phyloP scores from a whole-genome alignment of 2,888 invertebrate genomes.

The Glaucopsyche alexis region DNA sequence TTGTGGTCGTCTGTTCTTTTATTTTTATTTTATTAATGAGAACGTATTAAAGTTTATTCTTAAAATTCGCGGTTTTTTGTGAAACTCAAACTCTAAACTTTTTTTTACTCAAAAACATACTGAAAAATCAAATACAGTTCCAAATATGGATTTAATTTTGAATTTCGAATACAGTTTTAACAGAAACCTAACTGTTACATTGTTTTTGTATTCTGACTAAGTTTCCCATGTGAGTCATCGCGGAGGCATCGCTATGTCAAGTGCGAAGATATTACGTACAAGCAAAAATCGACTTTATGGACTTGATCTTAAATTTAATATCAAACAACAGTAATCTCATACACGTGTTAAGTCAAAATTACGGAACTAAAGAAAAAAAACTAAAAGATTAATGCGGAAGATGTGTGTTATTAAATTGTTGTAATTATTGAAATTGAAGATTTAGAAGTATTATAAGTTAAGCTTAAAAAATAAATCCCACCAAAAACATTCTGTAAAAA shows the following conservation, averaged over 20 bases:
- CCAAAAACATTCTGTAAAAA: too few relatives aligned
- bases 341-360: background rate
- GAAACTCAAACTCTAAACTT: too few relatives aligned
- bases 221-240: conserved; percentile 22
- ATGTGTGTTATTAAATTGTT: too few relatives aligned
- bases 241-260: conserved; percentile 9
- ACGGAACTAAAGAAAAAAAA: background rate
- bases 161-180: background rate
- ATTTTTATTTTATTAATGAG: background rate
- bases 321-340: background rate
- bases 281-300: background rate
- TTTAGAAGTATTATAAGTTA: too few relatives aligned
- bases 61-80: background rate
- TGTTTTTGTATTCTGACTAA: conserved; percentile 4
- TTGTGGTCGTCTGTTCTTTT: background rate
- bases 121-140: background rate
- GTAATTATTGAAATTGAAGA: too few relatives aligned
- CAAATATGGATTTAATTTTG: background rate
- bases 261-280: background rate
- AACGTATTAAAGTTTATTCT: background rate
- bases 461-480: too few relatives aligned
- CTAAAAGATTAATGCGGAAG: background rate
- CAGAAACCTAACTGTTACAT: background rate
- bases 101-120: too few relatives aligned
- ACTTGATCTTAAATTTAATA: background rate